phyloP scores from a whole-genome alignment of 2,888 invertebrate species.

The Priocnemis perturbator region DNA sequence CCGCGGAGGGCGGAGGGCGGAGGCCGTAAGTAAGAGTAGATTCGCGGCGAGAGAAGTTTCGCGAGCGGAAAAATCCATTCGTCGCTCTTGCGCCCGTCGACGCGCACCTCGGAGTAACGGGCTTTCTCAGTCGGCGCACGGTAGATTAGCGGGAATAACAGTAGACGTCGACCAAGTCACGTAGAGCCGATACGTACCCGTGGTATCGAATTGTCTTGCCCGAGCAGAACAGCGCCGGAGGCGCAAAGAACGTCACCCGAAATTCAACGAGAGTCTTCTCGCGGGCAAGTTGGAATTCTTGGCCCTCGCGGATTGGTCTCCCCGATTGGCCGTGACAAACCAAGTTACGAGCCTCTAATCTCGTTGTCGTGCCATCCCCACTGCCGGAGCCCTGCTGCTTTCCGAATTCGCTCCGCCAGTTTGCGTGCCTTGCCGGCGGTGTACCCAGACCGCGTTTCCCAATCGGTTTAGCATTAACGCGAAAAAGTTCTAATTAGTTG shows the following conservation, averaged over 20 bases:
- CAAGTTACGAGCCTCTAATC: constrained; percentile 70
- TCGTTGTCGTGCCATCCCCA: constrained; percentile 59
- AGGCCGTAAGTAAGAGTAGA: no score
- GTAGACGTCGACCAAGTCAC: no score
- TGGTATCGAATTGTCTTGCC: background rate
- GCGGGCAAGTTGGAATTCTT: constrained; percentile 56
- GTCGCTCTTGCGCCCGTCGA: no score
- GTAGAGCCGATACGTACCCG: no score
- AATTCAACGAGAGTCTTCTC: constrained; percentile 44
- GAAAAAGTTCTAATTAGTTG: constrained; percentile 71
- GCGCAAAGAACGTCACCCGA: constrained; percentile 15
- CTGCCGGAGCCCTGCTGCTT: background rate
- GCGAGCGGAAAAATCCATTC: no score
- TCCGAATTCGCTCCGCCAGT: background rate
- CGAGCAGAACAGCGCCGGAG: background rate
- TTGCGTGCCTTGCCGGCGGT: background rate
- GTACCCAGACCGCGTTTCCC: constrained; percentile 49
- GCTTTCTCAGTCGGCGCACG: no score
- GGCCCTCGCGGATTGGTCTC: no score
- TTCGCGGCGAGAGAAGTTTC: no score
- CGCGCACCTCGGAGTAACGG: no score
- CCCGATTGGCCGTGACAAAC: constrained; percentile 69
- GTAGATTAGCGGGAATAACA: no score
- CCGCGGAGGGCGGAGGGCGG: no score
- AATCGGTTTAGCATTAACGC: constrained; percentile 71